A percentile compares a stretch with the other conserved stretches of the same genome.
Conservation (phyloP, 1,140 invertebrate genomes). For the Drosophila trapezifrons region DNA sequence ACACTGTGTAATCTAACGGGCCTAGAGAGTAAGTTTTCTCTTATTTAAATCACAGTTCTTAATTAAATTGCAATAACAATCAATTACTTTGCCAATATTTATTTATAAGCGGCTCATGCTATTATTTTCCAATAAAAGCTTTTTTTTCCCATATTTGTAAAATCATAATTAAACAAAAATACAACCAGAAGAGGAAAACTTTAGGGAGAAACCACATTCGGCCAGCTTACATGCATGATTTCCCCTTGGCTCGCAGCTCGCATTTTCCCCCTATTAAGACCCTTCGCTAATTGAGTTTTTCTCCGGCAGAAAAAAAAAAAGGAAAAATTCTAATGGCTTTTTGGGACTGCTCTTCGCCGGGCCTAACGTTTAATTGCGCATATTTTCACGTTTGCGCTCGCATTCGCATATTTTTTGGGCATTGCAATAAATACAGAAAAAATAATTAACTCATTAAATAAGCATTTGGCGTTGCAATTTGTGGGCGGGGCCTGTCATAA, state of each 20-base stretch:
- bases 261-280: slow-evolving; percentile 1
- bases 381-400: slow-evolving; percentile 63
- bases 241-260: neutral
- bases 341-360: neutral
- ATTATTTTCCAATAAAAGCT: neutral
- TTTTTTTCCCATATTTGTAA: neutral
- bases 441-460: slow-evolving; percentile 83
- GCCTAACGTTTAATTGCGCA: slow-evolving; percentile 69
- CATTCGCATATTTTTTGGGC: slow-evolving; percentile 58
- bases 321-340: slow-evolving; percentile 59
- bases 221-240: slow-evolving; percentile 20
- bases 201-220: neutral
- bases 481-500: slow-evolving; percentile 62
- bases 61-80: neutral
- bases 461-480: slow-evolving; percentile 78
- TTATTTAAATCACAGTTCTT: neutral
- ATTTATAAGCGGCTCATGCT: neutral
- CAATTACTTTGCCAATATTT: neutral
- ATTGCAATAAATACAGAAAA: slow-evolving; percentile 79
- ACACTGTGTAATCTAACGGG: neutral
- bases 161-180: slow-evolving; percentile 17
- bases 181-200: neutral
- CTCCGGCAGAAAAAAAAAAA: slow-evolving; percentile 1
- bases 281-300: slow-evolving; percentile 62
- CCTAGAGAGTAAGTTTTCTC: no score